phyloP scores from a whole-genome alignment of 2,797 vertebrate genomes.

The Stomatorhinus walkeri region DNA sequence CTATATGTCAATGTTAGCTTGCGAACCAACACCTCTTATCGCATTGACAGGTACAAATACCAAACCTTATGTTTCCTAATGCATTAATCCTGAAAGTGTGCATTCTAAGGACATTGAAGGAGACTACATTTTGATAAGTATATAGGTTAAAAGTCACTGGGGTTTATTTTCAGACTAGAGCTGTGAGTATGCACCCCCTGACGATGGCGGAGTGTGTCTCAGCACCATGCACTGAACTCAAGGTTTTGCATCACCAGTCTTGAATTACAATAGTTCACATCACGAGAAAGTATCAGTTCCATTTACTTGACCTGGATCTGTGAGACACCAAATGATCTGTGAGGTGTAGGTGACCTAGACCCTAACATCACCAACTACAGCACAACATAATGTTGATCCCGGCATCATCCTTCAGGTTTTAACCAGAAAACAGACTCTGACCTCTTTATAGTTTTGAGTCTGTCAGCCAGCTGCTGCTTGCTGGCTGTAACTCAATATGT shows the following conservation, averaged over 20 bases:
- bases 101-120: neutral
- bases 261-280: constrained; percentile 5
- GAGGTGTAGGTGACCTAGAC: neutral
- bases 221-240: neutral
- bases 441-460: constrained; percentile 1
- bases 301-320: constrained; percentile 11
- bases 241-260: neutral
- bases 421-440: neutral
- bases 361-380: neutral
- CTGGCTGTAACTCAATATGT: neutral
- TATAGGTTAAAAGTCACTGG: neutral
- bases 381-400: neutral
- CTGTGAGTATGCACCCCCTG: neutral
- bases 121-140: neutral
- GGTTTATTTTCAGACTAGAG: neutral
- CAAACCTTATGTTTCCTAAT: neutral
- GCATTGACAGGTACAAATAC: neutral
- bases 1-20: neutral
- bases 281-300: neutral
- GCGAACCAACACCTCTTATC: neutral
- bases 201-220: neutral
- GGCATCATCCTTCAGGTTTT: neutral
- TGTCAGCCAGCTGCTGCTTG: neutral
- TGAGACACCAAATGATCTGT: neutral
- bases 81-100: neutral